Base-by-base conservation (phyloP, 2,888 invertebrate genomes). In the Dynastes maya region DNA sequence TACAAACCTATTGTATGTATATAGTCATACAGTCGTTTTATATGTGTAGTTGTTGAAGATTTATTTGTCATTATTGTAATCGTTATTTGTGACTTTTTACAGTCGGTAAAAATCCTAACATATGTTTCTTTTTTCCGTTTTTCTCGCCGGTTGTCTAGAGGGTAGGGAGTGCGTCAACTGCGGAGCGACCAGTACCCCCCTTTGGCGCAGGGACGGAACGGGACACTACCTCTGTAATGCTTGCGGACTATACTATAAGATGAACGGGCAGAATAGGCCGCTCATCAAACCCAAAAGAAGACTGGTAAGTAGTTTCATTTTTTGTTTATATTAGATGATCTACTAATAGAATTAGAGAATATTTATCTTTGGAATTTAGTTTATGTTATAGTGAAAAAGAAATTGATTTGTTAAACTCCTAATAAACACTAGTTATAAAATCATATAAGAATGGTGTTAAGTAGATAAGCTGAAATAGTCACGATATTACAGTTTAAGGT, bases 221-320 rank as follows among this genome's bases (percentile, higher is more conserved):
- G 99, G 98, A 67, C 97, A 97, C 90, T 99, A 98, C 92, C 93
- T 95, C 86, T 99, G 98, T 93, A 99, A 99, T 91, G 99, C 99
- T 84, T 99, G 99, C 90, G 99, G 99, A 85, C 94, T 99, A 85
- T 99, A 99, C 92, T 98, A 98, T 92, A 99, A 99, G 92, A 99
- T 99, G 98, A 99, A 99, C 90, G 99, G 99, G 86, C 97, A 98
- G 90, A 98, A 98, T 90, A 92, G 99, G 90, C 99, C 99, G 80
- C 94, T 99, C 88, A 98, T 98, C 91, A 99, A 99, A 93, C 98
- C 99, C 88, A 98, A 99, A 92, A 95, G 99, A 94, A 95, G 99
- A 94, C 95, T 98, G 96, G 99, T 99, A 93, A 97, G 98, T 96
- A 5, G n/a, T 67, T 67, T 40, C 32, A 8, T 3, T 9, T 3